Conservation (phyloP, 2,113 vertebrate genomes). For the Ahaetulla prasina region DNA sequence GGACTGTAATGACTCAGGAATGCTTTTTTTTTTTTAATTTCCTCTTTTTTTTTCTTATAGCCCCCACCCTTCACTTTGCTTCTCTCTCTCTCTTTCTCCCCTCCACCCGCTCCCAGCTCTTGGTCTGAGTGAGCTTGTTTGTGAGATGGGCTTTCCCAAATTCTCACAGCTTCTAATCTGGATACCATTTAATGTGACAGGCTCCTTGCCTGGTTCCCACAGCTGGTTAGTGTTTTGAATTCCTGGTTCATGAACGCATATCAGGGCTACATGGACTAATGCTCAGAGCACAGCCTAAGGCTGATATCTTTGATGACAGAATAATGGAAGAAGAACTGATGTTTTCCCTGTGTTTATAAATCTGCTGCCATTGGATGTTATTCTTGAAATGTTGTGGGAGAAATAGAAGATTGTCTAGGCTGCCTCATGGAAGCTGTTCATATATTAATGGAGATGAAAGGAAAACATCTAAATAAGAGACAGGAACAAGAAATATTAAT, state of each 20-base stretch:
- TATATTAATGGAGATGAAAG: conserved; percentile 29
- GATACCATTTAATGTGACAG: conserved; percentile 78
- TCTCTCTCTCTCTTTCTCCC: neutral
- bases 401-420: conserved; percentile 33
- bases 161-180: conserved; percentile 81
- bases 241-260: conserved; percentile 91
- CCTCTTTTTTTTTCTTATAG: conserved; percentile 12
- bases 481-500: conserved; percentile 24
- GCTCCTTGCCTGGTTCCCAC: conserved; percentile 80
- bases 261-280: conserved; percentile 76
- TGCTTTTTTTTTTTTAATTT: conserved; percentile 12
- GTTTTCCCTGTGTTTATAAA: conserved; percentile 58
- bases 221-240: conserved; percentile 95
- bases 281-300: conserved; percentile 67
- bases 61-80: neutral
- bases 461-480: conserved; percentile 11
- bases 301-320: conserved; percentile 78
- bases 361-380: conserved; percentile 51
- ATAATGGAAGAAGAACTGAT: conserved; percentile 63
- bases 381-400: conserved; percentile 36
- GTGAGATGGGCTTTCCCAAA: conserved; percentile 73
- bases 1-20: conserved; percentile 44
- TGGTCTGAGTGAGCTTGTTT: conserved; percentile 47
- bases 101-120: conserved; percentile 26
- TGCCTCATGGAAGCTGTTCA: conserved; percentile 30